Base-by-base conservation (phyloP, 2,888 invertebrate genomes). In the Drosophila nr. fundita region DNA sequence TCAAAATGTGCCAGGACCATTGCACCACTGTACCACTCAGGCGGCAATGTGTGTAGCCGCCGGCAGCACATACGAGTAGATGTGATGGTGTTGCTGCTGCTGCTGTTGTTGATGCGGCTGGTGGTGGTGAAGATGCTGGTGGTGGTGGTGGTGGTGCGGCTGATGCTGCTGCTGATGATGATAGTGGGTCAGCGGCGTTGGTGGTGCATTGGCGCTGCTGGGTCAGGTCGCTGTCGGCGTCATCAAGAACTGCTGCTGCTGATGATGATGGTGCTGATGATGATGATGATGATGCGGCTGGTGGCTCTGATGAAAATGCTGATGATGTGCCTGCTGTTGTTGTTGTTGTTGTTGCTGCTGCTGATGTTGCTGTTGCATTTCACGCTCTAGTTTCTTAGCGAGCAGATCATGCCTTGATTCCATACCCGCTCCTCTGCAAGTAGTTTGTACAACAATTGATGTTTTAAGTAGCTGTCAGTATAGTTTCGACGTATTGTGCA, bases 361-460 rank as follows among this genome's bases (percentile, higher is more conserved):
- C 2, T 83, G 84, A 10, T 83, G 83, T 27, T 83, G 83, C 42
- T 83, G 85, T 30, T 85, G 91, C 90, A 91, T 82, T 78, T 93
- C 93, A 68, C 92, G 92, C 87, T 93, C 93, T 87, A 91, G 82
- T 82, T 92, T 92, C 83, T 92, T 92, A 92, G 91, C 90, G 83
- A 92, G 87, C 89, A 92, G 89, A 90, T 93, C 93, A 92, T 93
- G 93, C 92, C 93, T 92, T 93, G 93, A 92, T 91, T 93, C 93
- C 92, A 93, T 92, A 91, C 93, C 93, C 92, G 93, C 93, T 92
- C 93, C 93, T 91, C 93, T 93, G 90, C 64, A 84, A 88, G 42
- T 70, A 80, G 63, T 70, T 50, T 24, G 40, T 27, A 63, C 32
- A 72, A 62, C 71, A 62, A 24, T 68, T 55, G 54, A n/a, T 32